These are phyloP conservation scores for Megaleporinus macrocephalus DNA, from an alignment of 2,113 vertebrate species.

Conservation along the genomic window DNA sequence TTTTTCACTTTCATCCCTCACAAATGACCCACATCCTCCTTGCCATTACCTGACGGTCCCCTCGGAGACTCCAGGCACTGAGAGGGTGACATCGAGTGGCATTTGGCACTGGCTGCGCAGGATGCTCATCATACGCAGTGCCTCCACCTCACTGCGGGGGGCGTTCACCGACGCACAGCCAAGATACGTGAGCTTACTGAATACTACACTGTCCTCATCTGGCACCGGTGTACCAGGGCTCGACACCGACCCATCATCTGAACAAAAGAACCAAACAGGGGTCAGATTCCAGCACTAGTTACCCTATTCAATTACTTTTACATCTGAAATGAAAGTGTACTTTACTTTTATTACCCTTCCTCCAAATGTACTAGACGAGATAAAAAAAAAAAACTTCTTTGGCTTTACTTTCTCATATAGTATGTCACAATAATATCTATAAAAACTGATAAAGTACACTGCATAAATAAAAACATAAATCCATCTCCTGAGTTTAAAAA, in stretches of 20 bases:
- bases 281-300: background rate
- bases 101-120: constrained; percentile 92
- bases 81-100: constrained; percentile 92
- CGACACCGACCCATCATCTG: constrained; percentile 73
- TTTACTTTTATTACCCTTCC: no score
- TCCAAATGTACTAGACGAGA: no score
- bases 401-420: no score
- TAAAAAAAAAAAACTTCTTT: no score
- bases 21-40: background rate
- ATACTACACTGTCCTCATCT: constrained; percentile 96
- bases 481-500: no score
- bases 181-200: constrained; percentile 96
- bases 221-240: constrained; percentile 89
- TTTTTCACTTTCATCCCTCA: no score
- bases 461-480: no score
- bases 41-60: constrained; percentile 90
- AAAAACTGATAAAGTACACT: no score
- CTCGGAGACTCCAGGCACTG: constrained; percentile 95
- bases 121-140: constrained; percentile 96
- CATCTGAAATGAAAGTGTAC: no score
- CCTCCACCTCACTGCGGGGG: constrained; percentile 95
- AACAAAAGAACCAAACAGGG: background rate
- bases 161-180: constrained; percentile 97
- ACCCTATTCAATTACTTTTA: no score
- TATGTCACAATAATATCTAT: no score